A percentile compares a stretch with the other conserved stretches of the same genome.
These are phyloP conservation scores for Acanthacorydalis orientalis DNA, from an alignment of 2,888 invertebrate genomes.

Conservation along the genomic window DNA sequence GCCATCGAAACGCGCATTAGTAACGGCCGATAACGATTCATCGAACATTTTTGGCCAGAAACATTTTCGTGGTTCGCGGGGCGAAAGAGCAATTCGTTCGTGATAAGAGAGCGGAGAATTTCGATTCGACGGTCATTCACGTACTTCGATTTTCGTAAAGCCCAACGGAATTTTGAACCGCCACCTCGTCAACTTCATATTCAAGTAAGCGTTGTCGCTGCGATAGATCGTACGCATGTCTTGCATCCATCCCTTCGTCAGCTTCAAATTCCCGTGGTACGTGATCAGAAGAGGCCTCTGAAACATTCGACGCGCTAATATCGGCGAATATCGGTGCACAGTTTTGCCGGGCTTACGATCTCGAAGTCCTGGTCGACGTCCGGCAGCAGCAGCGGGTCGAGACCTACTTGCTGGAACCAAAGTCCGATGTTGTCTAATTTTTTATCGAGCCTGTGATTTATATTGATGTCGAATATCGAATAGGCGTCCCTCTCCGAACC, in stretches of 20 bases:
- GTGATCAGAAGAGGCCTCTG: constrained; percentile 29
- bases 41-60: too few species aligned
- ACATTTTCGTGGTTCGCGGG: too few species aligned
- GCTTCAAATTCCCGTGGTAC: constrained; percentile 32
- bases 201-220: constrained; percentile 25
- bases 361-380: constrained; percentile 30
- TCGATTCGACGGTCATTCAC: background rate
- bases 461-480: constrained; percentile 8
- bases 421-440: constrained; percentile 27
- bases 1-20: too few species aligned
- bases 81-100: too few species aligned
- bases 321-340: constrained; percentile 31
- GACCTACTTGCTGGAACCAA: constrained; percentile 24
- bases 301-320: constrained; percentile 20
- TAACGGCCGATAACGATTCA: too few species aligned
- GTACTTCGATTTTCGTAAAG: constrained; percentile 3
- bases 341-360: constrained; percentile 26
- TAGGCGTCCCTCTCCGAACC: background rate
- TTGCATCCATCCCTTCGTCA: constrained; percentile 30
- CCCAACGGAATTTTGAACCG: constrained; percentile 1
- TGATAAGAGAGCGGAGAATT: too few species aligned
- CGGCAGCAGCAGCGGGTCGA: constrained; percentile 33
- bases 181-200: background rate
- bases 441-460: constrained; percentile 31
- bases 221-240: constrained; percentile 30